Conservation (phyloP, 1,140 invertebrate species). For the Drosophila pandora region DNA sequence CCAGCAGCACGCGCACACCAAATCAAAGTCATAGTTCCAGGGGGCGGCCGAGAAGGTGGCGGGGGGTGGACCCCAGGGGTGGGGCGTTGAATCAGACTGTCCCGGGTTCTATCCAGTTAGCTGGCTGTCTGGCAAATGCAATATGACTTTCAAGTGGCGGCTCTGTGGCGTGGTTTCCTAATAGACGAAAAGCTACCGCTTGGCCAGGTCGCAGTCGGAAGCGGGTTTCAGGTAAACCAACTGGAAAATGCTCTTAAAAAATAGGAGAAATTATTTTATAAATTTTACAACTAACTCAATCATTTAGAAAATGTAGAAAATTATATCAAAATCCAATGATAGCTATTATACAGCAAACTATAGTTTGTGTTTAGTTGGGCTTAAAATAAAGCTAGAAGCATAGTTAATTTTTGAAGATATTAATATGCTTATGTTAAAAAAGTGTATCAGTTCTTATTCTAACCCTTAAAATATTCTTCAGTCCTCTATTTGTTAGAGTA, state of each 20-base stretch:
- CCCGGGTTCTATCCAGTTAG: constrained; percentile 25
- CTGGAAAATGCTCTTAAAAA: background rate
- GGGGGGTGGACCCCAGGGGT: constrained; percentile 6
- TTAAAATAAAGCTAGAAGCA: too few relatives aligned
- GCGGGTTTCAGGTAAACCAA: constrained; percentile 4
- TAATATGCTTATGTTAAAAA: too few relatives aligned
- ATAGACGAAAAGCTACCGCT: constrained; percentile 74
- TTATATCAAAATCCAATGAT: too few relatives aligned
- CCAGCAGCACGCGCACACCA: constrained; percentile 64
- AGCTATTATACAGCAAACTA: too few relatives aligned
- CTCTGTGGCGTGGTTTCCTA: constrained; percentile 60
- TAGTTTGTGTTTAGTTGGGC: too few relatives aligned
- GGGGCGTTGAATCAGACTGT: constrained; percentile 14
- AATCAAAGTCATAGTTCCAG: constrained; percentile 46
- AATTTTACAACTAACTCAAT: too few relatives aligned
- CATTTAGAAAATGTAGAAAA: too few relatives aligned
- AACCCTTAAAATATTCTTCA: background rate
- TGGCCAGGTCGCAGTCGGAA: constrained; percentile 52
- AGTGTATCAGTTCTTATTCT: too few relatives aligned
- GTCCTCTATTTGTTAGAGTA: background rate
- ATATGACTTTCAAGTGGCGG: constrained; percentile 74
- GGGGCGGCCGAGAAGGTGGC: background rate
- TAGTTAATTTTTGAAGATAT: too few relatives aligned
- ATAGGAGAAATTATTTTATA: too few relatives aligned
- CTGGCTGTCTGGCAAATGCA: constrained; percentile 54